phyloP scores from a whole-genome alignment of 2,888 invertebrate species.

The Drosophila demipolita region DNA sequence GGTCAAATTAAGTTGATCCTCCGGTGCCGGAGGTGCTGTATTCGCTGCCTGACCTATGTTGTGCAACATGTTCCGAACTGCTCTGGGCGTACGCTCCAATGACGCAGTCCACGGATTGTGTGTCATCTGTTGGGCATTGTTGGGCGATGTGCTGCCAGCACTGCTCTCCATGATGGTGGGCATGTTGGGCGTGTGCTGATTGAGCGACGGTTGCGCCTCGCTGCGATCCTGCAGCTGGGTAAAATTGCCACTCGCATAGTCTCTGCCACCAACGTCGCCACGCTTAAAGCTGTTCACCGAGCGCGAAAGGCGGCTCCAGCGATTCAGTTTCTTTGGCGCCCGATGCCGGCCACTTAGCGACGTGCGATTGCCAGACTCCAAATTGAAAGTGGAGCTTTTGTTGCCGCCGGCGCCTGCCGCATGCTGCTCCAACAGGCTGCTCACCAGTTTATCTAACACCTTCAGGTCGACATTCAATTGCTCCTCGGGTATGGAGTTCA shows the following conservation, averaged over 20 bases:
- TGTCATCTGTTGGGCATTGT: conserved; percentile 38
- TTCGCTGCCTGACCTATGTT: conserved; percentile 76
- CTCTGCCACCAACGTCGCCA: conserved; percentile 28
- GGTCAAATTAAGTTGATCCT: conserved; percentile 83
- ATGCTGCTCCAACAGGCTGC: conserved; percentile 86
- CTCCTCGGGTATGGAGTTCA: conserved; percentile 83
- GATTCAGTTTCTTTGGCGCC: conserved; percentile 81
- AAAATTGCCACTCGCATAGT: conserved; percentile 44
- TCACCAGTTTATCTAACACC: conserved; percentile 88
- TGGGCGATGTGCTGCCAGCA: conserved; percentile 45
- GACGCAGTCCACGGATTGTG: conserved; percentile 73
- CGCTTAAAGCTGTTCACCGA: conserved; percentile 82
- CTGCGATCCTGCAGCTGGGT: conserved; percentile 65
- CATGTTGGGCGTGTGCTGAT: conserved; percentile 76
- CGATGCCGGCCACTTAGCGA: conserved; percentile 55
- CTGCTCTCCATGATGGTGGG: conserved; percentile 85
- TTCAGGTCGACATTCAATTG: conserved; percentile 87
- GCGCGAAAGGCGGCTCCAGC: conserved; percentile 84
- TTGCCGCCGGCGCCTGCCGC: conserved; percentile 33
- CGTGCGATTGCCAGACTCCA: conserved; percentile 60
- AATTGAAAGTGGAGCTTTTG: conserved; percentile 8
- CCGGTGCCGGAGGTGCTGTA: conserved; percentile 54
- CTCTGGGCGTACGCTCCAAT: conserved; percentile 74
- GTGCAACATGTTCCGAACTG: conserved; percentile 82
- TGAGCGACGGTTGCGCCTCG: conserved; percentile 36